Base-by-base conservation (phyloP, 2,797 vertebrate genomes). In the Harpagifer antarcticus region DNA sequence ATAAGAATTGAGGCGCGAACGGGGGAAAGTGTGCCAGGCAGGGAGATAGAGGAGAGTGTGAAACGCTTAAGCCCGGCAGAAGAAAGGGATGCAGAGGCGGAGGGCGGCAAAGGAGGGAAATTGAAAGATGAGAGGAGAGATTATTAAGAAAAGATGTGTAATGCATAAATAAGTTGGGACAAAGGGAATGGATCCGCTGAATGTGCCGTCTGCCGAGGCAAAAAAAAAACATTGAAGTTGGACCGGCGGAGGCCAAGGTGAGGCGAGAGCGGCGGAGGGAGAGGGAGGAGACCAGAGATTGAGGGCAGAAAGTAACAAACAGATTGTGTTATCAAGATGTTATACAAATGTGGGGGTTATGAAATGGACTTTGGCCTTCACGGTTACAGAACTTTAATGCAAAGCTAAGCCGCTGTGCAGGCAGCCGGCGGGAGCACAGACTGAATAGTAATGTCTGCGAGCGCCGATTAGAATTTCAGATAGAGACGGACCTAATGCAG, bases 121-220 rank as follows among this genome's bases (percentile, higher is more conserved):
- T 91, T 90, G 90, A 93, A 93, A 93, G 92, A 94, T 94, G 89
- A 90, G 85, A 89, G 85, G 54, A 13, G 45, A 92, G 93, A 94
- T 94, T 93, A 86, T 87, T 86, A 84, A 82, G 86, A 81, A 88
- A 88, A 88, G 90, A 91, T 87, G 79, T 83, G 78, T 78, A 88
- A 82, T 74, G 89, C 85, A 87, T 81, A 89, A 92, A 90, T 86
- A 84, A 76, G 52, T 67, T 13, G 70, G 53, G 75, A 88, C 86
- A 90, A 90, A 86, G 67, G 72, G 20, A 72, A 78, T 2, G 79
- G 73, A 70, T 75, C 52, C 55, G 56, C 53, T 71, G 74, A 68
- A 83, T 61, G 69, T 3, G 47, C 47, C 2, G 17, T 61, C 68
- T 3, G 47, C 47, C 2, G 17, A 19, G 76, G 9, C 31, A 2